Evolutionary conservation across 2,888 invertebrate genomes (phyloP), one percentile per base, ranked within the genome.

Genomic region (Campoletis raptor): DNA sequence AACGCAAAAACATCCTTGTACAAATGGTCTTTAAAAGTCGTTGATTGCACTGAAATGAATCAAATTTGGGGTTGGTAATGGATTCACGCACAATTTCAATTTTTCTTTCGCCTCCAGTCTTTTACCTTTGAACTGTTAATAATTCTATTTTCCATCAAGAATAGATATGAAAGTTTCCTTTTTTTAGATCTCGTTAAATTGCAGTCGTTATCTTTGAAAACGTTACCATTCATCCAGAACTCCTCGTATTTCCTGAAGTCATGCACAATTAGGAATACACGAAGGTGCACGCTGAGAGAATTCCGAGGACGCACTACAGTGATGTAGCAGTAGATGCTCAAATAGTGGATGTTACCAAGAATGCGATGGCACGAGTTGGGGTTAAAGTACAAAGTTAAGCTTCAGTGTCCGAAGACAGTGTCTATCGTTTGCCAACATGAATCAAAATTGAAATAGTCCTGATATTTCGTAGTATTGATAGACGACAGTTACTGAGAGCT

Each of bases 361-460:
- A 48, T 48, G 4, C 2, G 15, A 18, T 48, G 18, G 48, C 48
- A 40, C 4, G 74, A 21, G 40, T 21, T 12, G 30, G 42, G 61
- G 1, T 37, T 40, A 5, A 36, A 73, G 21, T 40, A 18, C 21
- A 24, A 42, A 76, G 42, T 40, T 57, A 15, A 24, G 89, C 87
- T 79, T 77, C 84, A 88, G 85, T 90, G 87, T 90, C 91, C 81
- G 80, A 88, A 89, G 91, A 90, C 90, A 89, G 88, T 81, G 89
- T 91, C 91, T 92, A 93, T 92, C 92, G 92, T 89, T 91, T 89
- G 90, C 92, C 92, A 92, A 92, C 92, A 93, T 92, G 91, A 91
- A 89, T 90, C 91, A 91, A 92, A 93, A 93, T 93, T 92, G 92
- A 93, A 93, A 93, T 92, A 92, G 92, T 92, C 91, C 89, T 90